phyloP scores from a whole-genome alignment of 35 echinoderm and acorn worm genomes.

The Ophiothrix spiculata region DNA sequence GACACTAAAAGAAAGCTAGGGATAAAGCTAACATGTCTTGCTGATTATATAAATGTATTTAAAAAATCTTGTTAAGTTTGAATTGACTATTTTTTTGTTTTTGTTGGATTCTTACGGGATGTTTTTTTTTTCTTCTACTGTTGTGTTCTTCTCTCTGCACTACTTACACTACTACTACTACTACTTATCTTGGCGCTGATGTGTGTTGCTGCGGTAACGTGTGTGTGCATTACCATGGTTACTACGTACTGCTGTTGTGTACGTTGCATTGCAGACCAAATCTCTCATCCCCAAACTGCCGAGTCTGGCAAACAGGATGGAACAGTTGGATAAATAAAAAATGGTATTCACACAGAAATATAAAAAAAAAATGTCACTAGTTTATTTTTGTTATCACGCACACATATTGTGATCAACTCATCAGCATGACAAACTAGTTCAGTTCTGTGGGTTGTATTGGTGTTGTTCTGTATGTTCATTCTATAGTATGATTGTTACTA shows the following conservation, averaged over 20 bases:
- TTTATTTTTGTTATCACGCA: background rate
- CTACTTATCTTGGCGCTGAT: slow-evolving; percentile 14
- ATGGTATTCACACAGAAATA: background rate
- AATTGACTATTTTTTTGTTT: background rate
- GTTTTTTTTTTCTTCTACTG: slow-evolving; percentile 27
- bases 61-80: slow-evolving; percentile 10
- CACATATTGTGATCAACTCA: background rate
- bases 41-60: background rate
- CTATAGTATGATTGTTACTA: too few species aligned
- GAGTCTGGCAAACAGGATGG: slow-evolving; percentile 89
- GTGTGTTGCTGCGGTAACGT: slow-evolving; percentile 10
- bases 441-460: too few species aligned
- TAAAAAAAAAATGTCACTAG: background rate
- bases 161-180: slow-evolving; percentile 16
- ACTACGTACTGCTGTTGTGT: slow-evolving; percentile 9
- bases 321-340: slow-evolving; percentile 84
- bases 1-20: background rate
- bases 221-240: slow-evolving; percentile 3
- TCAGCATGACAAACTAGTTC: background rate
- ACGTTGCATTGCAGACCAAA: slow-evolving; percentile 68
- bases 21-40: background rate
- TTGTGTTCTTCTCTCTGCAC: slow-evolving; percentile 45
- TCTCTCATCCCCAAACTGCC: slow-evolving; percentile 96
- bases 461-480: too few species aligned
- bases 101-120: background rate